Evolutionary conservation across 2,797 vertebrate genomes (phyloP), one percentile per base, ranked within the genome.

Genomic region (Kryptolebias ocellatus): DNA sequence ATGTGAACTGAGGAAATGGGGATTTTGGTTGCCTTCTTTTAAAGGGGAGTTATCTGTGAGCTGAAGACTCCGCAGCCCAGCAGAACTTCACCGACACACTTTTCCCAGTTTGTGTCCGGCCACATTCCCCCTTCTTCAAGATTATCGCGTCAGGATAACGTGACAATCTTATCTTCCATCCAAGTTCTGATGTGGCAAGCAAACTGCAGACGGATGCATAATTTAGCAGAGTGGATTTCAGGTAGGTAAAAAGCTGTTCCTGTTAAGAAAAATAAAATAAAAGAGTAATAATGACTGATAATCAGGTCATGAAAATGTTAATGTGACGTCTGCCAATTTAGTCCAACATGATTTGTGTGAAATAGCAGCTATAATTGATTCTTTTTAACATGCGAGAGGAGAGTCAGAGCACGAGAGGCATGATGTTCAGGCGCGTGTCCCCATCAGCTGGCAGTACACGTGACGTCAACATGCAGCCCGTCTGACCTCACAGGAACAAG

Each of bases 141-240:
- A 64, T 20, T 67, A 59, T 49, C 62, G 44, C 71, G 31, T 70
- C 54, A 47, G 70, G 63, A 70, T 58, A 70, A 62, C 50, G 31
- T n/a, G 31, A 70, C 27, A 39, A 80, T 75, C 56, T 81, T 78
- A 64, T 60, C 67, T 70, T 52, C n/a, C 60, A 64, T 62, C 29
- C 59, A 56, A 87, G 64, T 87, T 92, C 72, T 81, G 81, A 93
- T 92, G 90, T 92, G 89, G 89, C 89, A 86, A 78, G 83, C 83
- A 69, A 90, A 91, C 84, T 92, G 86, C 84, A 88, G 86, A 78
- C 85, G 87, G 31, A 93, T 93, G 92, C 91, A 92, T 78, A 81
- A 92, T 79, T 77, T 93, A 76, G 77, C 92, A 76, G 83, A 92
- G 83, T 93, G 92, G 92, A 87, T 93, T 53, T 91, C 92, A 16